These are phyloP conservation scores for Meganola albula DNA, from an alignment of 2,888 invertebrate genomes.

Conservation along the genomic window DNA sequence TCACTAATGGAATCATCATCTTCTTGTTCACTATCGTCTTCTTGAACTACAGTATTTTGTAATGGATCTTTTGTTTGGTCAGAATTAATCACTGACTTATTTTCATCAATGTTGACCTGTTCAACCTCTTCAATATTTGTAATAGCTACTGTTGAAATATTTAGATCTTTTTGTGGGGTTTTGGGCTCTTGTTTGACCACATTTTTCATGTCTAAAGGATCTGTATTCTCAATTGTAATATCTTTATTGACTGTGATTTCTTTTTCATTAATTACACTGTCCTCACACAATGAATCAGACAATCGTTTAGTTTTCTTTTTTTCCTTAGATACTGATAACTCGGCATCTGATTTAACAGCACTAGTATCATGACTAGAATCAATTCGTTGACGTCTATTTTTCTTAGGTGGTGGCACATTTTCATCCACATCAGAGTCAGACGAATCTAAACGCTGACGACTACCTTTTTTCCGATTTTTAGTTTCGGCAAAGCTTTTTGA, in stretches of 20 bases:
- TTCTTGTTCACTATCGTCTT: conserved; percentile 27
- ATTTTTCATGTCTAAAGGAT: conserved; percentile 43
- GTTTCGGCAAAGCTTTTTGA: conserved; percentile 36
- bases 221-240: conserved; percentile 30
- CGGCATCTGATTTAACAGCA: conserved; percentile 18
- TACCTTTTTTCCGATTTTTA: conserved; percentile 36
- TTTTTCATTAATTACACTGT: conserved; percentile 42
- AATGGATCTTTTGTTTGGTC: conserved; percentile 52
- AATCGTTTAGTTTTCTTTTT: conserved; percentile 37
- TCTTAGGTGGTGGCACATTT: conserved; percentile 29
- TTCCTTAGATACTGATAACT: conserved; percentile 25
- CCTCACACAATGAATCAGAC: conserved; percentile 39
- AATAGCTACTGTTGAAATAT: conserved; percentile 39
- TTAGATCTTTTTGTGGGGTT: conserved; percentile 45
- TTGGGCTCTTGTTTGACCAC: conserved; percentile 51
- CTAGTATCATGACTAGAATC: conserved; percentile 48
- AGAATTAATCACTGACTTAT: conserved; percentile 36
- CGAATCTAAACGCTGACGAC: conserved; percentile 40
- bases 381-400: conserved; percentile 48
- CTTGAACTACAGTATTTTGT: conserved; percentile 28
- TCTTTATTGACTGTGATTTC: conserved; percentile 50
- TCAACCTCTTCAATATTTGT: conserved; percentile 45
- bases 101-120: conserved; percentile 41
- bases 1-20: conserved; percentile 42
- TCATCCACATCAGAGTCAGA: conserved; percentile 44